phyloP scores from a whole-genome alignment of 2,113 vertebrate species.

The Solea solea region DNA sequence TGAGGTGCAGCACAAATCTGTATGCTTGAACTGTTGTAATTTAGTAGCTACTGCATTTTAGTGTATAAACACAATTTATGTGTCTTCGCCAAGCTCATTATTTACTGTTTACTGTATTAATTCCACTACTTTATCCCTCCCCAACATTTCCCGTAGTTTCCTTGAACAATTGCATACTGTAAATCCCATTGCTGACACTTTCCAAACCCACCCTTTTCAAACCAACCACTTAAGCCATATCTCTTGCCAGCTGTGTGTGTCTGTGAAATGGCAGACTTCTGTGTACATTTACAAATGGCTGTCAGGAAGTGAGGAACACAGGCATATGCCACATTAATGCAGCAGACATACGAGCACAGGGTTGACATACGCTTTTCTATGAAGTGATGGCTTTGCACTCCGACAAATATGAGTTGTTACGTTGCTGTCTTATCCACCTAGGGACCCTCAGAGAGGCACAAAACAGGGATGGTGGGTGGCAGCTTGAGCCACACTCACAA shows the following conservation, averaged over 20 bases:
- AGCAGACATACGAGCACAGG: constrained; percentile 11
- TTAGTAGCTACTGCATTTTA: too few relatives aligned
- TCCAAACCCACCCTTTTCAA: background rate
- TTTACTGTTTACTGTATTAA: background rate
- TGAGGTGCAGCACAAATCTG: too few relatives aligned
- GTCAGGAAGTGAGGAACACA: constrained; percentile 12
- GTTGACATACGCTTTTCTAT: constrained; percentile 21
- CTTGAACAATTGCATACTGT: background rate
- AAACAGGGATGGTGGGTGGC: constrained; percentile 13
- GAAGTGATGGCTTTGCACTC: background rate
- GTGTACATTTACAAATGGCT: constrained; percentile 35
- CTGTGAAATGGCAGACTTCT: constrained; percentile 14
- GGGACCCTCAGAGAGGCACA: background rate
- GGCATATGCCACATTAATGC: constrained; percentile 19
- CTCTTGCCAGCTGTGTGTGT: constrained; percentile 33
- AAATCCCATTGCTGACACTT: background rate
- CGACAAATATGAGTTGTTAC: constrained; percentile 32
- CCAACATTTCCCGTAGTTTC: background rate
- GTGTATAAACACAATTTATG: too few relatives aligned
- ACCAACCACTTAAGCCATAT: background rate
- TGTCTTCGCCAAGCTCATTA: background rate
- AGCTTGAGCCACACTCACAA: background rate
- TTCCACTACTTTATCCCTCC: background rate
- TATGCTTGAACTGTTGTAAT: too few relatives aligned
- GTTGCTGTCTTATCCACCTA: constrained; percentile 37